Conservation (phyloP, 2,797 vertebrate genomes). For the Yasuhikotakia modesta region DNA sequence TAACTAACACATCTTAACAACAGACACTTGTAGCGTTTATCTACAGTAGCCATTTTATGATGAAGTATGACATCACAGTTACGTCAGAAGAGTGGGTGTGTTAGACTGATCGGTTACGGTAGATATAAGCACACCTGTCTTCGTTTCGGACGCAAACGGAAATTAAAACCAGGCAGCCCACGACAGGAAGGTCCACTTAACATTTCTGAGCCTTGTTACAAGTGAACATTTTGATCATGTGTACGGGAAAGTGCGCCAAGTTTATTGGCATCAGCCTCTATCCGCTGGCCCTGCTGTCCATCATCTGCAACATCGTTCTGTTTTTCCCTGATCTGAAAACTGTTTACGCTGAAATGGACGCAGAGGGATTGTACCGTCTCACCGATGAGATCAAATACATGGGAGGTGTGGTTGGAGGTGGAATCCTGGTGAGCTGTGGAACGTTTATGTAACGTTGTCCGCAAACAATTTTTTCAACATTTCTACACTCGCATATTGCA, state of each 20-base stretch:
- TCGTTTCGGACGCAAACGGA: background rate
- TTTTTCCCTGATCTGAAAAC: slow-evolving; percentile 71
- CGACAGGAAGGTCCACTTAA: background rate
- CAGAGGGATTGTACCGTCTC: background rate
- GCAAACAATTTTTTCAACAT: background rate
- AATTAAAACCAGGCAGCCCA: background rate
- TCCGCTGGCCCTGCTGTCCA: slow-evolving; percentile 65
- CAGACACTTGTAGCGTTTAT: background rate
- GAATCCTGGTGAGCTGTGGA: slow-evolving; percentile 69
- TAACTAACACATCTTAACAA: background rate
- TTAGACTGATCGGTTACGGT: background rate
- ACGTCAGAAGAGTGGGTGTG: background rate
- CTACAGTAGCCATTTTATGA: background rate
- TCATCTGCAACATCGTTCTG: slow-evolving; percentile 76
- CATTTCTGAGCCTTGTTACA: background rate
- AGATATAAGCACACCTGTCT: background rate
- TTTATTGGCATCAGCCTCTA: slow-evolving; percentile 73
- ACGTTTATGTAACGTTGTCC: background rate
- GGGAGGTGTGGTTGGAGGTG: slow-evolving; percentile 76
- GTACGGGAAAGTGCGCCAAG: slow-evolving; percentile 73
- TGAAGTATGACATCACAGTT: background rate
- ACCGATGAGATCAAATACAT: slow-evolving; percentile 75
- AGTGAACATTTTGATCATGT: slow-evolving; percentile 61
- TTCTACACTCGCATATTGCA: background rate
- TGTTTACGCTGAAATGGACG: background rate